Evolutionary conservation across 2,113 vertebrate genomes (phyloP).

Genomic region (Dasypus novemcinctus): DNA sequence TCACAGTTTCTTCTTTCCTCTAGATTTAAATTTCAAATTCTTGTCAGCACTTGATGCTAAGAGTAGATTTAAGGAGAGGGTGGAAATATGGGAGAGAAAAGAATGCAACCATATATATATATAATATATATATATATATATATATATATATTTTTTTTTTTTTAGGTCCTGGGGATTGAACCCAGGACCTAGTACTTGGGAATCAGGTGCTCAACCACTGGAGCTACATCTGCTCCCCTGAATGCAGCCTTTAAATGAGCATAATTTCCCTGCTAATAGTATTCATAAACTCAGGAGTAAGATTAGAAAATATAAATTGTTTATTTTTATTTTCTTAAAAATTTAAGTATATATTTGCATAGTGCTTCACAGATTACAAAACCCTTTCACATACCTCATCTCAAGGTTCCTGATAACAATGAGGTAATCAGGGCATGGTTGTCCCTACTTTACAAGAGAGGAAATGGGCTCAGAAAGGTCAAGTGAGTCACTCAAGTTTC

Average conservation of each 20-base stretch:
- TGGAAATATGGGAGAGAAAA: not conserved
- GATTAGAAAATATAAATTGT: not conserved
- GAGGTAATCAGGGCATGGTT: not conserved
- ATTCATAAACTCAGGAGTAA: not conserved
- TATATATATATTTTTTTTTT: too few species aligned
- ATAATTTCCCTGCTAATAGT: not conserved
- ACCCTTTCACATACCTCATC: conserved; percentile 1
- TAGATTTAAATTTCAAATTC: not conserved
- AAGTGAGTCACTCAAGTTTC: not conserved
- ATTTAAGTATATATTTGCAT: not conserved
- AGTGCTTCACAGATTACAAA: conserved; percentile 16
- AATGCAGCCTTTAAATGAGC: not conserved
- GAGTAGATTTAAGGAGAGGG: not conserved
- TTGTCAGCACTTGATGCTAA: not conserved
- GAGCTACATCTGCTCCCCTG: too few species aligned
- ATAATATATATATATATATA: too few species aligned
- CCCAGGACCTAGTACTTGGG: too few species aligned
- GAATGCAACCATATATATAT: too few species aligned
- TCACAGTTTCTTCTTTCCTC: not conserved
- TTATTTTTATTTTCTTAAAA: not conserved
- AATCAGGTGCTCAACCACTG: too few species aligned
- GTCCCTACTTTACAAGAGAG: not conserved
- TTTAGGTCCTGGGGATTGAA: too few species aligned
- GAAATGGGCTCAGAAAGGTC: not conserved
- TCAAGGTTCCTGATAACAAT: not conserved